Evolutionary conservation across 2,888 invertebrate genomes (phyloP).

Genomic region (Ormyrus thymus): DNA sequence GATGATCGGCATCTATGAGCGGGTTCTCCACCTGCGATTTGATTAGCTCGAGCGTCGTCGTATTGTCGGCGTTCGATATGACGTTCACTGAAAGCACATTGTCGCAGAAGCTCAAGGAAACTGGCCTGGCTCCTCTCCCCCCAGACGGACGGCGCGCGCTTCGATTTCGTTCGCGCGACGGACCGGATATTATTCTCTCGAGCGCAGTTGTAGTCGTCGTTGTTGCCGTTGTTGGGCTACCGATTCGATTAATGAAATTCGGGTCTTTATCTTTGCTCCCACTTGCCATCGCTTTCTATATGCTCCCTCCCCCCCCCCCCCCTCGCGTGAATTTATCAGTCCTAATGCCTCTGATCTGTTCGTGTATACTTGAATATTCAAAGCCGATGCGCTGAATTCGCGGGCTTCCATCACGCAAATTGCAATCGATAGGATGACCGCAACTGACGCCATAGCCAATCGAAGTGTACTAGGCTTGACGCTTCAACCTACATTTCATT

Average conservation of each 20-base stretch:
- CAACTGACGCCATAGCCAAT: constrained; percentile 32
- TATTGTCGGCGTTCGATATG: constrained; percentile 79
- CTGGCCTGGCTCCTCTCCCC: not conserved
- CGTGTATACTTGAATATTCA: constrained; percentile 20
- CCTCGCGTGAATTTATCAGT: no score
- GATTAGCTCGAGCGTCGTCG: constrained; percentile 77
- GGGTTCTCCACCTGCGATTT: constrained; percentile 79
- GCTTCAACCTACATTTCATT: constrained; percentile 51
- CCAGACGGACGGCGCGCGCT: no score
- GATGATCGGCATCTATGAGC: constrained; percentile 78
- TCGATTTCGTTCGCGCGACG: not conserved
- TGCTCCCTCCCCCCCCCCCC: no score
- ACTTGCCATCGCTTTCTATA: no score
- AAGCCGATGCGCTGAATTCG: constrained; percentile 10
- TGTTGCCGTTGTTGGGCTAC: not conserved
- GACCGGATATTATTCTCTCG: not conserved
- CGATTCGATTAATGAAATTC: no score
- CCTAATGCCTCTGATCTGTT: not conserved
- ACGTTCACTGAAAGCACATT: constrained; percentile 78
- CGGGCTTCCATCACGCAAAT: constrained; percentile 49
- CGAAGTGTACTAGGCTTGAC: constrained; percentile 10
- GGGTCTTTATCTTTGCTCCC: no score
- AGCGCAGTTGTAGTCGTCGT: not conserved
- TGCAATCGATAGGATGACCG: constrained; percentile 48
- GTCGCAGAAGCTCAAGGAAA: constrained; percentile 35